Evolutionary conservation across 2,797 vertebrate species (phyloP).

Genomic region (Anisognathus igniventris): DNA sequence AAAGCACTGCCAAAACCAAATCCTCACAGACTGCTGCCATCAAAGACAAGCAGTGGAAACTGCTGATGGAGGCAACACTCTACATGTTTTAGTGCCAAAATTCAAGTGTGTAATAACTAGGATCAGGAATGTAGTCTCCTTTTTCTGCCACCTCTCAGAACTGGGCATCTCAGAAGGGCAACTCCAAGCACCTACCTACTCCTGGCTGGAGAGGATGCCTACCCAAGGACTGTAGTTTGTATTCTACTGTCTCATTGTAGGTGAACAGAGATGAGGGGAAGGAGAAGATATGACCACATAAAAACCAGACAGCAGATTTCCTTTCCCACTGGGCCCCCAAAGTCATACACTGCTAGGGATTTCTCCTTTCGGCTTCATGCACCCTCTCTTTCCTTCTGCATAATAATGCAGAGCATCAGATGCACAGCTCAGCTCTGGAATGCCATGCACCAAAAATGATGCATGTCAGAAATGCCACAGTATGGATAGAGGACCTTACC

Average conservation of each 20-base stretch:
- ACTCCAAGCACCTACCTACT: fast-evolving
- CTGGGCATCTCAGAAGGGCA: neutral
- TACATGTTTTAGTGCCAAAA: neutral
- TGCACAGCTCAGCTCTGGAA: neutral
- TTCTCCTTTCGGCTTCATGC: neutral
- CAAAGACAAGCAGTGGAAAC: neutral
- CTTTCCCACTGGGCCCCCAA: neutral
- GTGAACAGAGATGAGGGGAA: fast-evolving
- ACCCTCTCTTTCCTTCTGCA: neutral
- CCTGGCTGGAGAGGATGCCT: neutral
- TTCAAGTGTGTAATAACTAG: neutral
- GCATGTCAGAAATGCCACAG: fast-evolving
- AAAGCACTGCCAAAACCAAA: neutral
- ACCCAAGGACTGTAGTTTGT: neutral
- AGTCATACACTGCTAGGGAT: neutral
- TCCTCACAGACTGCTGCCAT: neutral
- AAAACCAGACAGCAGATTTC: neutral
- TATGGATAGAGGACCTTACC: fast-evolving
- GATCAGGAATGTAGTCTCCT: neutral
- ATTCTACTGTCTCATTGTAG: neutral
- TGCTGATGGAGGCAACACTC: neutral
- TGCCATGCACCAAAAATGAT: fast-evolving
- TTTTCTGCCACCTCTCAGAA: neutral
- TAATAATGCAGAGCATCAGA: neutral
- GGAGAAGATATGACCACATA: neutral